Percentiles rank a stretch among this genome's conserved stretches.
Evolutionary conservation across 2,888 invertebrate species (phyloP).

Genomic region (Pammene aurita): DNA sequence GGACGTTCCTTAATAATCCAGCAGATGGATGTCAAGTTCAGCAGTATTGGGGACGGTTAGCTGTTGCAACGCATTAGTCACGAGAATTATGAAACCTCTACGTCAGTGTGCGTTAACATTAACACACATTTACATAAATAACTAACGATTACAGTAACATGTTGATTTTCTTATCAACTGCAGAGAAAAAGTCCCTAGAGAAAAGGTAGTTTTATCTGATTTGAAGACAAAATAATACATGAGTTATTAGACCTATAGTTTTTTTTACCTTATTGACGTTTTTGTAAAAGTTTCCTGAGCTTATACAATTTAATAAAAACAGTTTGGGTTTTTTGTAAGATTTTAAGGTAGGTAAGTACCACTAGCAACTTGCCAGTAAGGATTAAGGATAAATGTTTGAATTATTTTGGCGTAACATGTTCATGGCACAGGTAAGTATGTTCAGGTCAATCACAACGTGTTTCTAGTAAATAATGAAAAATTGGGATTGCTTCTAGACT

Average conservation of each 20-base stretch:
- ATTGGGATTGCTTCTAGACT: not conserved
- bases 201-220: not conserved
- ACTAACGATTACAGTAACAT: slow-evolving; percentile 6
- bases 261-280: slow-evolving; percentile 6
- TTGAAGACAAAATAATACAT: not conserved
- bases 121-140: slow-evolving; percentile 38
- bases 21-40: slow-evolving; percentile 71
- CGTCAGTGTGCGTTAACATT: slow-evolving; percentile 33
- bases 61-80: slow-evolving; percentile 64
- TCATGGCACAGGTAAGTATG: slow-evolving; percentile 11
- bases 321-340: slow-evolving; percentile 2
- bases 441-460: slow-evolving; percentile 20
- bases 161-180: slow-evolving; percentile 18
- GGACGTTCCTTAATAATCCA: slow-evolving; percentile 50
- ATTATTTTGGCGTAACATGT: slow-evolving; percentile 8
- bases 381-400: slow-evolving; percentile 26
- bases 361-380: not conserved
- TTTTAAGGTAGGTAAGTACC: not conserved
- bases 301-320: not conserved
- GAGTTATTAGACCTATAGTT: not conserved
- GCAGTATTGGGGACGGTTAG: slow-evolving; percentile 61
- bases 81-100: slow-evolving; percentile 54
- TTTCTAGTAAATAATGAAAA: slow-evolving; percentile 19
- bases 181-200: not conserved
- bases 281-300: not conserved